phyloP scores from a whole-genome alignment of 2,797 vertebrate species.

The Hyperoplus lanceolatus region DNA sequence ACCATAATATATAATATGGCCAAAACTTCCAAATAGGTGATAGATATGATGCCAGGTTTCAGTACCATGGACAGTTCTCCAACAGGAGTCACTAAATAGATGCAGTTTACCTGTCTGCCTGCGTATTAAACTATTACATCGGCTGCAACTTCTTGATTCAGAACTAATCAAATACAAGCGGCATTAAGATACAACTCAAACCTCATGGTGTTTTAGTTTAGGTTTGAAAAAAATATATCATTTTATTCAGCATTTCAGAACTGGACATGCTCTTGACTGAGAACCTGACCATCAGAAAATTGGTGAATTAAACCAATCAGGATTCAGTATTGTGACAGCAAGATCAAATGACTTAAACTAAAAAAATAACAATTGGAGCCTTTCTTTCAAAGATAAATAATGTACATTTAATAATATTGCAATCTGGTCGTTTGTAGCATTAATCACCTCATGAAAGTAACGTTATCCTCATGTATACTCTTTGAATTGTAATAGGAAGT shows the following conservation, averaged over 20 bases:
- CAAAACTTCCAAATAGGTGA: conserved; percentile 2
- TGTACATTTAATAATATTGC: neutral
- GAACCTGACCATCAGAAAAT: conserved; percentile 14
- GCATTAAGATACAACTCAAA: neutral
- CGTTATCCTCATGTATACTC: neutral
- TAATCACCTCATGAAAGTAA: neutral
- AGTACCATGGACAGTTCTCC: conserved; percentile 85
- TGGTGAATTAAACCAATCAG: conserved; percentile 16
- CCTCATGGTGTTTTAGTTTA: neutral
- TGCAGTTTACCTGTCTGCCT: conserved; percentile 61
- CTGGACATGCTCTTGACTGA: conserved; percentile 11
- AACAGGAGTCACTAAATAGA: conserved; percentile 27
- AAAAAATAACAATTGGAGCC: neutral
- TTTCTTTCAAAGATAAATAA: neutral
- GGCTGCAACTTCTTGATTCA: neutral
- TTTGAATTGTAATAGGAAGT: neutral
- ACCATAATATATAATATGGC: neutral
- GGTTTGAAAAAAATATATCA: neutral
- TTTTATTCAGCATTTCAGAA: neutral
- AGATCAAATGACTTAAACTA: neutral
- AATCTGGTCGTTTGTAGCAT: no score
- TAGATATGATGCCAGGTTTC: conserved; percentile 60
- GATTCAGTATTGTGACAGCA: conserved; percentile 1
- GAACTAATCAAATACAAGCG: neutral
- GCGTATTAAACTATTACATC: neutral